These are phyloP conservation scores for Atta colombica DNA, from an alignment of 1,140 invertebrate species.

Conservation along the genomic window DNA sequence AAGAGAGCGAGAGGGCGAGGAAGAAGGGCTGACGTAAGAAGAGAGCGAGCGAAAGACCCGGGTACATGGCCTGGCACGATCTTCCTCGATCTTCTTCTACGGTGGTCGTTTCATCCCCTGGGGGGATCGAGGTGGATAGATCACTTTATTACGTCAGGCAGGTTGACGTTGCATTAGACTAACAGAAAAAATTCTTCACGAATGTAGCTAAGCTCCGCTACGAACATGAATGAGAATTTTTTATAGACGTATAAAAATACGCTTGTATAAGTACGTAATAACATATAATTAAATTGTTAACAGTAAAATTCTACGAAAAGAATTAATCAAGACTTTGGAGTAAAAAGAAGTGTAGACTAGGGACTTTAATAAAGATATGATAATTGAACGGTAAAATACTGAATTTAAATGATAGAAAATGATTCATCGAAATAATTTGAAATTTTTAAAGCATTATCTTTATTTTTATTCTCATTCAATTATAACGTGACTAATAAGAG, in stretches of 20 bases:
- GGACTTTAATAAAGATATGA: background rate
- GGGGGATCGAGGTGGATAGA: conserved; percentile 65
- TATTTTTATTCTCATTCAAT: background rate
- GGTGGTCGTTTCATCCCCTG: conserved; percentile 64
- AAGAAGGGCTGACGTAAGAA: conserved; percentile 30
- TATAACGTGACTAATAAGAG: background rate
- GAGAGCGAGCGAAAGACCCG: conserved; percentile 45
- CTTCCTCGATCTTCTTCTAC: conserved; percentile 69
- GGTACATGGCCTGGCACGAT: conserved; percentile 56
- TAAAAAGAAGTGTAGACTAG: too few relatives aligned
- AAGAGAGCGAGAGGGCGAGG: conserved; percentile 39
- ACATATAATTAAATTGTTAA: conserved; percentile 15
- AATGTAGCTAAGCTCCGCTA: background rate
- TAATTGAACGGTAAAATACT: background rate
- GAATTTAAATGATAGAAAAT: background rate
- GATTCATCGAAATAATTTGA: conserved; percentile 24
- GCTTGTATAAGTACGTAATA: background rate
- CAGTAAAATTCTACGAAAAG: background rate
- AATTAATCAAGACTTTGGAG: background rate
- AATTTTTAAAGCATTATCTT: background rate
- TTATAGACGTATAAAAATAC: background rate
- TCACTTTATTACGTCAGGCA: conserved; percentile 66
- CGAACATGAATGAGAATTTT: conserved; percentile 13
- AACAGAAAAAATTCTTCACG: conserved; percentile 40
- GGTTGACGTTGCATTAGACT: conserved; percentile 42